These are phyloP conservation scores for Atherix ibis DNA, from an alignment of 2,888 invertebrate species.

Conservation along the genomic window DNA sequence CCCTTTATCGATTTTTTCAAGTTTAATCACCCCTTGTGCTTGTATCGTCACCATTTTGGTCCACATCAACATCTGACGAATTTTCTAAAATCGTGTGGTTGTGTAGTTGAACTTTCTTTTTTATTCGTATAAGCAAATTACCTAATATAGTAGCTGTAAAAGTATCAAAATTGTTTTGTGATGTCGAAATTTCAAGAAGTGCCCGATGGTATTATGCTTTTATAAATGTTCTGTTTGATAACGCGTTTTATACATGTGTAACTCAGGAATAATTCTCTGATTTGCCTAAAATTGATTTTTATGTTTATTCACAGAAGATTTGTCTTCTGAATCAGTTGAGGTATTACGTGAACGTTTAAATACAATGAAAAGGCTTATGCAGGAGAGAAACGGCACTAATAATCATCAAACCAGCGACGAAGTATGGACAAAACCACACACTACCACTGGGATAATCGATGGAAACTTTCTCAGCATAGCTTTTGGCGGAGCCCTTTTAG, in stretches of 20 bases:
- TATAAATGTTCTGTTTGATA: too few relatives aligned
- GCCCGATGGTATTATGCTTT: not conserved
- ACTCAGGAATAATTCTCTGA: too few relatives aligned
- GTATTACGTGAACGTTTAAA: slow-evolving; percentile 60
- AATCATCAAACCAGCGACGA: slow-evolving; percentile 19
- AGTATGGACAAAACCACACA: slow-evolving; percentile 26
- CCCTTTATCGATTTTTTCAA: too few relatives aligned
- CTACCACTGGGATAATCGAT: slow-evolving; percentile 52
- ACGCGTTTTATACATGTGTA: too few relatives aligned
- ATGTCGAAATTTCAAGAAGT: slow-evolving; percentile 1
- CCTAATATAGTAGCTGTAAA: too few relatives aligned
- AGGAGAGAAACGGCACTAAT: slow-evolving; percentile 45
- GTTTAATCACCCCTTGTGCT: too few relatives aligned
- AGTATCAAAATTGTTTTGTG: too few relatives aligned
- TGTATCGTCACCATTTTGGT: too few relatives aligned
- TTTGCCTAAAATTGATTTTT: not conserved
- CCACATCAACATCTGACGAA: too few relatives aligned
- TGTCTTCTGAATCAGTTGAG: slow-evolving; percentile 55
- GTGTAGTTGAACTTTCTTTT: too few relatives aligned
- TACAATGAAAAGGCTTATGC: slow-evolving; percentile 60
- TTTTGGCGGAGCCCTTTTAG: slow-evolving; percentile 32
- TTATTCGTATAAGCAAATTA: too few relatives aligned
- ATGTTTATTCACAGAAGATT: slow-evolving; percentile 19
- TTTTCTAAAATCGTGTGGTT: too few relatives aligned
- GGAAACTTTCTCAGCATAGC: slow-evolving; percentile 70